Conservation (phyloP, 2,797 vertebrate species). For the Acestrorhynchus altus region DNA sequence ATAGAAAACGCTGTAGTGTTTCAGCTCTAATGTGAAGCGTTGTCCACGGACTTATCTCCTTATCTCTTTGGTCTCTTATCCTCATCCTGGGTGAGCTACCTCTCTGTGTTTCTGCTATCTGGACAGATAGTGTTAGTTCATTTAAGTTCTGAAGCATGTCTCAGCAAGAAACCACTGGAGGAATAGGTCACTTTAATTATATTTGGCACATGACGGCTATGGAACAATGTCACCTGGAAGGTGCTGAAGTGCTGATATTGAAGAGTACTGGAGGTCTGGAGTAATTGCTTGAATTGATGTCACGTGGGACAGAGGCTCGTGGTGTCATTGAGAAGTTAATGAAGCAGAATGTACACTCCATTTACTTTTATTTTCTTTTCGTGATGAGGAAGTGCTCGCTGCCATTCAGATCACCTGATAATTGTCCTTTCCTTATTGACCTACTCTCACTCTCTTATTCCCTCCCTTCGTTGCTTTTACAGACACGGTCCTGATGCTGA, state of each 20-base stretch:
- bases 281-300: constrained; percentile 8
- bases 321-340: background rate
- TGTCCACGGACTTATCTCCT: background rate
- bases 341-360: constrained; percentile 11
- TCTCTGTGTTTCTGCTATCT: background rate
- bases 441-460: background rate
- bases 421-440: background rate
- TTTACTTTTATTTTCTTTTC: constrained; percentile 5
- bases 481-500: constrained; percentile 91
- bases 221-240: constrained; percentile 1
- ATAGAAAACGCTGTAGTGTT: background rate
- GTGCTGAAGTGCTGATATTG: background rate
- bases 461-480: constrained; percentile 20
- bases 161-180: background rate
- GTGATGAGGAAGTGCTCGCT: background rate
- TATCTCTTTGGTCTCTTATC: background rate
- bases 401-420: background rate
- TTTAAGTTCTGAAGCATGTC: too few species aligned
- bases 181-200: background rate
- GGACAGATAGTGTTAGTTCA: background rate
- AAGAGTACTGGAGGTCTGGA: background rate
- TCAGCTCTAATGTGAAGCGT: background rate
- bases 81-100: too few species aligned
- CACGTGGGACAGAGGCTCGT: background rate
- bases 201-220: background rate